Conservation (phyloP, 1,140 invertebrate genomes). For the Sarcophaga bullata region DNA sequence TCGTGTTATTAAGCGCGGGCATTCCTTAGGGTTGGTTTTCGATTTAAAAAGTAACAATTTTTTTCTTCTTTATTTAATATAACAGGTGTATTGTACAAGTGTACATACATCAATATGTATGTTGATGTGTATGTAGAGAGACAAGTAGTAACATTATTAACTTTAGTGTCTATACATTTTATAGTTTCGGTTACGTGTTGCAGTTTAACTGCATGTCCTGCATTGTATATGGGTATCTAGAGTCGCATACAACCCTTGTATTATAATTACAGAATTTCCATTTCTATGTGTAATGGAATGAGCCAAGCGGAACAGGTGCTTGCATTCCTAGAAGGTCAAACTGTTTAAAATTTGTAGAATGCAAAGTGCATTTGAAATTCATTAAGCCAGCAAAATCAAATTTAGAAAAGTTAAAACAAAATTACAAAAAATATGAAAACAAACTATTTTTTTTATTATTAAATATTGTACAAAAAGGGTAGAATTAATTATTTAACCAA, state of each 20-base stretch:
- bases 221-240: neutral
- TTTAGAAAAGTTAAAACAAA: too few species aligned
- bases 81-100: neutral
- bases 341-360: too few species aligned
- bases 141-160: neutral
- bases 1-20: slow-evolving; percentile 14
- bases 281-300: neutral
- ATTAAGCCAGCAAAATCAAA: too few species aligned
- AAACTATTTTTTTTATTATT: too few species aligned
- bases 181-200: neutral
- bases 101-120: neutral
- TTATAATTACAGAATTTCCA: neutral
- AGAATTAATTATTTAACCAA: too few species aligned
- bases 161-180: neutral
- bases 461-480: too few species aligned
- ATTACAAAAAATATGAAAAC: too few species aligned
- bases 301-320: slow-evolving; percentile 1
- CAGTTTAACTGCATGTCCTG: neutral
- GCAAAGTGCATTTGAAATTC: too few species aligned
- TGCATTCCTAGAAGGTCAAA: neutral
- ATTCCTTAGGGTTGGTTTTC: neutral
- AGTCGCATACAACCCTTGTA: neutral
- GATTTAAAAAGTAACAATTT: neutral
- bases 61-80: too few species aligned
- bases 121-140: neutral